Conservation (phyloP, 2,888 invertebrate species). For the Sinopyrophorus schimmeli region DNA sequence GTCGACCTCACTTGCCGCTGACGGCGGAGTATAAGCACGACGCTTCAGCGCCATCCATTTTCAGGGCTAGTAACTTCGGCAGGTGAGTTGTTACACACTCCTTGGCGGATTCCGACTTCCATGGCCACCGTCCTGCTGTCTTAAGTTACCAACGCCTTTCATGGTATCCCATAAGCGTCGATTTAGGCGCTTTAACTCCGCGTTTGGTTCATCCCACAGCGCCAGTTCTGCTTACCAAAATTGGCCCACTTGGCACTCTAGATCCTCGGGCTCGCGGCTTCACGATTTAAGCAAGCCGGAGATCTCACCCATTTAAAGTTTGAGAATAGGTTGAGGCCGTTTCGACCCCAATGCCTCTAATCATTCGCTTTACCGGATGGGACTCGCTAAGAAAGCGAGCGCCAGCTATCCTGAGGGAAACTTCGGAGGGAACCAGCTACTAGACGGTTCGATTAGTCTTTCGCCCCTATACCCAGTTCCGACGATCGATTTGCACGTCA, state of each 20-base stretch:
- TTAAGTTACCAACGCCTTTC: conserved; percentile 61
- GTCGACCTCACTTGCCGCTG: conserved; percentile 44
- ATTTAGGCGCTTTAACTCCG: conserved; percentile 55
- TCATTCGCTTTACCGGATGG: conserved; percentile 76
- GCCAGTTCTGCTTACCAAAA: conserved; percentile 81
- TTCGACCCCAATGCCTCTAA: conserved; percentile 72
- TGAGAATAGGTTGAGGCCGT: conserved; percentile 75
- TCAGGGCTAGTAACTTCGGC: conserved; percentile 66
- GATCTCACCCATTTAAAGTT: conserved; percentile 76
- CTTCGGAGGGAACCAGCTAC: conserved; percentile 78
- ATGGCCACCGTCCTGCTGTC: conserved; percentile 74
- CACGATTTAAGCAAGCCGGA: conserved; percentile 53
- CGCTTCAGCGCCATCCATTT: conserved; percentile 68
- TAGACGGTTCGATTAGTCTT: conserved; percentile 77
- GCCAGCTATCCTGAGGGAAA: conserved; percentile 76
- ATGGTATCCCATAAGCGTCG: conserved; percentile 56
- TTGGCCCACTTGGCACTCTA: conserved; percentile 69
- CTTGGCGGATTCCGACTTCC: conserved; percentile 73
- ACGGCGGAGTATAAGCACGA: conserved; percentile 57
- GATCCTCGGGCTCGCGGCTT: conserved; percentile 51
- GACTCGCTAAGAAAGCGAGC: conserved; percentile 57
- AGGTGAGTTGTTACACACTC: conserved; percentile 61
- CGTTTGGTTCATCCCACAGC: conserved; percentile 78
- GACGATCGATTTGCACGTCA: conserved; percentile 81
- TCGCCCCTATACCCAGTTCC: conserved; percentile 74